phyloP scores from a whole-genome alignment of 2,888 invertebrate genomes.

The Drosophila heteroneura region DNA sequence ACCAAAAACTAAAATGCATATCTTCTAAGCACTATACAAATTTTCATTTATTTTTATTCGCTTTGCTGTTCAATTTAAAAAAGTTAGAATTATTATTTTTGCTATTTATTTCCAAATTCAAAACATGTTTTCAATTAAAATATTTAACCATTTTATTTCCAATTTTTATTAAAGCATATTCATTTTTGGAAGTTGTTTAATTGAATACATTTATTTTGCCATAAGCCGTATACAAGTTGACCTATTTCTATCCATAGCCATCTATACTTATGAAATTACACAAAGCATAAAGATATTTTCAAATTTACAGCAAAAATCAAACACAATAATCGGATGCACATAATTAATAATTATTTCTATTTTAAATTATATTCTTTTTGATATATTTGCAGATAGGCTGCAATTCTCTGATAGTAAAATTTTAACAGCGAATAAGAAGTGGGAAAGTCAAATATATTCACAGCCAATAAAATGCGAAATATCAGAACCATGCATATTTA shows the following conservation, averaged over 20 bases:
- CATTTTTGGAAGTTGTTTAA: not conserved
- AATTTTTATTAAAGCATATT: not conserved
- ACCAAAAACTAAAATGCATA: not conserved
- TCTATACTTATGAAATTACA: too few species aligned
- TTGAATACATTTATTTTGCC: not conserved
- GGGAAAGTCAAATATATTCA: constrained; percentile 15
- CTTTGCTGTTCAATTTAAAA: not conserved
- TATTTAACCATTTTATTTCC: not conserved
- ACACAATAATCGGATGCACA: not conserved
- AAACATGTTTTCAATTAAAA: not conserved
- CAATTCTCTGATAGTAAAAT: constrained; percentile 20
- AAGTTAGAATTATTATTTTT: not conserved
- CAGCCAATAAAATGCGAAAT: constrained; percentile 2
- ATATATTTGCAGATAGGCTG: constrained; percentile 1
- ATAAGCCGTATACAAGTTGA: not conserved
- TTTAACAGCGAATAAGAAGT: constrained; percentile 8
- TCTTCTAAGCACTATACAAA: not conserved
- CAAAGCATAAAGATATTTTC: not conserved
- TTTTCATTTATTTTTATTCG: not conserved
- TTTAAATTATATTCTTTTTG: constrained; percentile 9
- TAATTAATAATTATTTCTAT: not conserved
- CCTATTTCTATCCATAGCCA: not conserved
- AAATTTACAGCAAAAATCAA: not conserved
- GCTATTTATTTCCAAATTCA: not conserved
- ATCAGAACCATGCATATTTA: constrained; percentile 17